Evolutionary conservation across 2,113 vertebrate species (phyloP).

Genomic region (Sebastes fasciatus): DNA sequence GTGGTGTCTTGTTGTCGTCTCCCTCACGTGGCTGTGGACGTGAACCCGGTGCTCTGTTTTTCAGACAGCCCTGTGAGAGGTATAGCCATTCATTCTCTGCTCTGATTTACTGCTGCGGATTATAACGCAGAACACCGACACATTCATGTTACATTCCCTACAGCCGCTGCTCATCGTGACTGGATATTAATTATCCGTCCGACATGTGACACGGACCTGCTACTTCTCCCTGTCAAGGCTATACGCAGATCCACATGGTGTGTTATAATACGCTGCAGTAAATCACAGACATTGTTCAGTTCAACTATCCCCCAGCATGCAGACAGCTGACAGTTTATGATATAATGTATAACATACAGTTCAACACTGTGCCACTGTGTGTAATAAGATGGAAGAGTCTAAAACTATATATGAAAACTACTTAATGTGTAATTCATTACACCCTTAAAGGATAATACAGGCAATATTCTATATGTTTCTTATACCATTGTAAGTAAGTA

Average conservation of each 20-base stretch:
- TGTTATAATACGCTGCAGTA: not conserved
- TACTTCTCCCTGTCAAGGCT: constrained; percentile 23
- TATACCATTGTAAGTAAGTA: no score
- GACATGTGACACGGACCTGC: constrained; percentile 55
- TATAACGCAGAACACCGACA: constrained; percentile 28
- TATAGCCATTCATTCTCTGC: not conserved
- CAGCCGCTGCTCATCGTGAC: constrained; percentile 6
- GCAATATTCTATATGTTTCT: no score
- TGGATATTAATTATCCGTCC: constrained; percentile 31
- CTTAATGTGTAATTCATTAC: no score
- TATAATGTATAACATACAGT: not conserved
- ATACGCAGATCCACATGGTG: not conserved
- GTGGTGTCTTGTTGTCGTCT: not conserved
- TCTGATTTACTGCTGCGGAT: constrained; percentile 37
- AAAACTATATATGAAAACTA: no score
- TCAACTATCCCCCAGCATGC: not conserved
- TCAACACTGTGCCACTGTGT: no score
- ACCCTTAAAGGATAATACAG: no score
- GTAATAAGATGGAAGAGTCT: no score
- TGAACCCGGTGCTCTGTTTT: not conserved
- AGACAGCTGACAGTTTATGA: not conserved
- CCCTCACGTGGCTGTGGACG: not conserved
- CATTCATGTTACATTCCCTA: constrained; percentile 40
- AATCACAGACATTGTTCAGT: not conserved
- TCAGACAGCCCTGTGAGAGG: not conserved